Evolutionary conservation across 2,888 invertebrate species (phyloP).

Genomic region (Platycnemis pennipes): DNA sequence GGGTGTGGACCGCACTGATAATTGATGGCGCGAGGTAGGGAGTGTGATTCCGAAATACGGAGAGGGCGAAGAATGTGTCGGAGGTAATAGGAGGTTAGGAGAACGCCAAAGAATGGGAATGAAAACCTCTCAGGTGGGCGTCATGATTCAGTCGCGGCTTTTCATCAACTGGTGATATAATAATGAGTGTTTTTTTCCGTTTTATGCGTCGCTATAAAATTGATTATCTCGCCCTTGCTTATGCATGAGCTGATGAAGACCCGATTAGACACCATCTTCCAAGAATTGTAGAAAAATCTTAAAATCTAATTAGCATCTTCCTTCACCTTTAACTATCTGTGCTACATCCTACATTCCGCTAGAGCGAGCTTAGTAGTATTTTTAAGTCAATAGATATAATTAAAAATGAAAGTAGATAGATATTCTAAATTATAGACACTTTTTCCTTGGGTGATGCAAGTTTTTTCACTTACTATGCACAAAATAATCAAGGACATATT

Average conservation of each 20-base stretch:
- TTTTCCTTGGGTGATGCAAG: too few relatives aligned
- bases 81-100: constrained; percentile 63
- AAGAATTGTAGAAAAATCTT: not conserved
- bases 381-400: too few relatives aligned
- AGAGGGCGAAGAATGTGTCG: constrained; percentile 35
- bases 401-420: too few relatives aligned
- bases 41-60: constrained; percentile 60
- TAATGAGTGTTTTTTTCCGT: constrained; percentile 15
- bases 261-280: not conserved
- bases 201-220: constrained; percentile 18
- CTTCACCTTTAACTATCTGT: too few relatives aligned
- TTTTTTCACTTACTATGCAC: too few relatives aligned
- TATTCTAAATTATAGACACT: too few relatives aligned
- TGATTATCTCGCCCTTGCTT: not conserved
- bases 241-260: not conserved
- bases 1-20: constrained; percentile 51
- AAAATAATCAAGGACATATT: too few relatives aligned
- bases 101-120: constrained; percentile 45
- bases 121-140: constrained; percentile 35
- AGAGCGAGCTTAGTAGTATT: too few relatives aligned
- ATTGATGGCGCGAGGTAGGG: constrained; percentile 59
- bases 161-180: constrained; percentile 54
- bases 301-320: not conserved
- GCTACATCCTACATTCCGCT: too few relatives aligned
- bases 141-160: not conserved